Conservation (phyloP, 2,888 invertebrate genomes). For the Theodoxus fluviatilis region DNA sequence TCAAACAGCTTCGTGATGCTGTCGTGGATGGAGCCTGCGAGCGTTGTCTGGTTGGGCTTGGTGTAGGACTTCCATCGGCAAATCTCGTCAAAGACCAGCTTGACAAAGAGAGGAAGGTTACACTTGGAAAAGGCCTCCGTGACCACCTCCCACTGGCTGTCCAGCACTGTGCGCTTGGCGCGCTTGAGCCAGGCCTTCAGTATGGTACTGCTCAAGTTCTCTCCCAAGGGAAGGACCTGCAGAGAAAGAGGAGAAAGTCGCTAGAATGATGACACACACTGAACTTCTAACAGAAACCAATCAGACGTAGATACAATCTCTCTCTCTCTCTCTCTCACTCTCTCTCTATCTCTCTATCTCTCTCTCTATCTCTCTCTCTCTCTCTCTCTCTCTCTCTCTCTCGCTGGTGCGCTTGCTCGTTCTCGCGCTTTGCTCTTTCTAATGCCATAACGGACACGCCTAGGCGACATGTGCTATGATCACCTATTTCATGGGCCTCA, state of each 20-base stretch:
- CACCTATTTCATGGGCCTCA: no score
- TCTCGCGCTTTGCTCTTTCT: no score
- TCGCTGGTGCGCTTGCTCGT: no score
- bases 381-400: no score
- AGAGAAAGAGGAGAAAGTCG: slow-evolving; percentile 6
- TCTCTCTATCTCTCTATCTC: no score
- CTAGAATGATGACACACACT: no score
- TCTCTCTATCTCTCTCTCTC: no score
- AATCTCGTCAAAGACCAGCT: slow-evolving; percentile 95
- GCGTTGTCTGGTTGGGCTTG: slow-evolving; percentile 87
- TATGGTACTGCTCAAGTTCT: slow-evolving; percentile 92
- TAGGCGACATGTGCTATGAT: no score
- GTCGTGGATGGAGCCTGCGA: slow-evolving; percentile 95
- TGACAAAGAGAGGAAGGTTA: slow-evolving; percentile 94
- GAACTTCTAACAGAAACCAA: no score
- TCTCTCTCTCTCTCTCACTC: no score
- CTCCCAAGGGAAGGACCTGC: slow-evolving; percentile 73
- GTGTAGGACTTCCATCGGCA: slow-evolving; percentile 97
- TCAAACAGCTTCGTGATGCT: slow-evolving; percentile 97
- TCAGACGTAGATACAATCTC: no score
- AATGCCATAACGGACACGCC: no score
- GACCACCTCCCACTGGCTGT: slow-evolving; percentile 93
- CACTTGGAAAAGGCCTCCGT: slow-evolving; percentile 92
- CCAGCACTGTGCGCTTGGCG: slow-evolving; percentile 71
- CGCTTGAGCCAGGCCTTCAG: slow-evolving; percentile 82